Percentiles rank a stretch among this genome's conserved stretches.
Conservation (phyloP, 1,140 invertebrate species). For the Leptinotarsa lineolata region DNA sequence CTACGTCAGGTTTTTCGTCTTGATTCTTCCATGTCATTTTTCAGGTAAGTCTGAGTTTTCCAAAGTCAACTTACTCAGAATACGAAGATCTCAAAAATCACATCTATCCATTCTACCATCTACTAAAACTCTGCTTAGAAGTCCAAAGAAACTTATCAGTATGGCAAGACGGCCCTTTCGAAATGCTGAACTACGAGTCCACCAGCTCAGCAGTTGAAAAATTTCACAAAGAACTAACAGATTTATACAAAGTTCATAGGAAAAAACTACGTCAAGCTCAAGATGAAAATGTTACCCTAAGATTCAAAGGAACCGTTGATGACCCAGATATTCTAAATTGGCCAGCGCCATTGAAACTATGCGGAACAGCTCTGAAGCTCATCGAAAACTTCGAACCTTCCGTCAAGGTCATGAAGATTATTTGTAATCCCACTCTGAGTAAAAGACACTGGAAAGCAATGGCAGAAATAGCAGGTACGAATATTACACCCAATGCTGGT, state of each 20-base stretch:
- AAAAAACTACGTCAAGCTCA: constrained; percentile 78
- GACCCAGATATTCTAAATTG: constrained; percentile 76
- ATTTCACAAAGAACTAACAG: constrained; percentile 72
- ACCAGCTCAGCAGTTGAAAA: constrained; percentile 74
- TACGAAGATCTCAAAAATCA: constrained; percentile 74
- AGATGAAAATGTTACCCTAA: constrained; percentile 67
- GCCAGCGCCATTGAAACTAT: constrained; percentile 75
- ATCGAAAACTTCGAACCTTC: constrained; percentile 81
- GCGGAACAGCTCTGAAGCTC: constrained; percentile 60
- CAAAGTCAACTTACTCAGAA: constrained; percentile 72
- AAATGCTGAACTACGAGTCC: constrained; percentile 72
- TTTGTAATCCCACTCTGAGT: constrained; percentile 83
- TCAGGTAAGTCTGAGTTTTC: constrained; percentile 75
- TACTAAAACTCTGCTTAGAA: constrained; percentile 64
- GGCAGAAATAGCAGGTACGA: constrained; percentile 77
- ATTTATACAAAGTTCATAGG: constrained; percentile 78
- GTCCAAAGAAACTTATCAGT: constrained; percentile 78
- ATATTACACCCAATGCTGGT: constrained; percentile 80
- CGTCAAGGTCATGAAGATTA: constrained; percentile 76
- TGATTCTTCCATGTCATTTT: neutral
- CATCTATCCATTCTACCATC: constrained; percentile 67
- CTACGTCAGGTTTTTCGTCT: no score
- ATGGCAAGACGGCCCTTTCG: constrained; percentile 89
- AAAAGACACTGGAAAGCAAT: constrained; percentile 90
- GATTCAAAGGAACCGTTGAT: constrained; percentile 69